phyloP scores from a whole-genome alignment of 2,113 vertebrate species.

The Vidua chalybeata region DNA sequence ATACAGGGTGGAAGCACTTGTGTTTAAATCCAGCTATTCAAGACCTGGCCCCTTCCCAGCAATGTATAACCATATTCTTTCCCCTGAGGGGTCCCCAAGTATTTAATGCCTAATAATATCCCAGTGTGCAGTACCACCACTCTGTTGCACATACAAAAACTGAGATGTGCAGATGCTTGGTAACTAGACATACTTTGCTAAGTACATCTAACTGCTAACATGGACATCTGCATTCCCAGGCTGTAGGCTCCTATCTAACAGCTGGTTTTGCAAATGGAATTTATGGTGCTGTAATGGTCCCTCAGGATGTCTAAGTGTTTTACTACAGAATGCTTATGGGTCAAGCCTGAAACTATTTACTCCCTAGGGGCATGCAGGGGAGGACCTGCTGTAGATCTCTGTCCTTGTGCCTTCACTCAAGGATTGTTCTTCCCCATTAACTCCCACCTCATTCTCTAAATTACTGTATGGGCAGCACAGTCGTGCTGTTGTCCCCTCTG shows the following conservation, averaged over 20 bases:
- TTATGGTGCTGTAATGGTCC: not conserved
- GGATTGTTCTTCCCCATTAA: not conserved
- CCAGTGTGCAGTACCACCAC: not conserved
- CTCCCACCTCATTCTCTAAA: not conserved
- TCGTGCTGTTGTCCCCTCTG: rapidly evolving
- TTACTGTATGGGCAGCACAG: rapidly evolving
- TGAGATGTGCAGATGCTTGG: not conserved
- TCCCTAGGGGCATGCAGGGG: not conserved
- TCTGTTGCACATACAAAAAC: not conserved
- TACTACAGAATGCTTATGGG: not conserved
- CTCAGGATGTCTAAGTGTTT: not conserved
- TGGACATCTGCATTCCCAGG: not conserved
- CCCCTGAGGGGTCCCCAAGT: not conserved
- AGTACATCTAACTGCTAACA: not conserved
- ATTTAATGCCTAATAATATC: not conserved
- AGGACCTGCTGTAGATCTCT: not conserved
- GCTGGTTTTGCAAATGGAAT: not conserved
- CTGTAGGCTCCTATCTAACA: not conserved
- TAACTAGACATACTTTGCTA: not conserved
- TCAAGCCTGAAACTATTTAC: not conserved
- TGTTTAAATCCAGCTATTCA: not conserved
- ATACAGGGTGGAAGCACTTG: not conserved
- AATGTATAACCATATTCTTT: not conserved
- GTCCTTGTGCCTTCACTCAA: not conserved
- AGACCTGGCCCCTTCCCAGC: not conserved